These are phyloP conservation scores for Acestrorhynchus altus DNA, from an alignment of 2,797 vertebrate species.

Conservation along the genomic window DNA sequence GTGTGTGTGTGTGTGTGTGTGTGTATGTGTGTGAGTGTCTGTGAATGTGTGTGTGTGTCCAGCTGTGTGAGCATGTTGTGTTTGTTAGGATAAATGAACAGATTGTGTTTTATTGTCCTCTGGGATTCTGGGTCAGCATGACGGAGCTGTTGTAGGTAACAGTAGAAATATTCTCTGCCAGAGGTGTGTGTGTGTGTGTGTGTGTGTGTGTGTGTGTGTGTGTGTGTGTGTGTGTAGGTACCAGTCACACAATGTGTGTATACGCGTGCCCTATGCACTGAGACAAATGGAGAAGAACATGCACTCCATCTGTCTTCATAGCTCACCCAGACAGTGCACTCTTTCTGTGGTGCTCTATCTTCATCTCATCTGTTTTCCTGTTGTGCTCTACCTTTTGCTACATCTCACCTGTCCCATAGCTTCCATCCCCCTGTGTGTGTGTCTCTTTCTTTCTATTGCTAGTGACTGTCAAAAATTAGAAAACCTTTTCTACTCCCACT, in stretches of 20 bases:
- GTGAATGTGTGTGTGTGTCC: not conserved
- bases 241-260: not conserved
- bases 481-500: not conserved
- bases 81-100: not conserved
- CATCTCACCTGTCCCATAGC: not conserved
- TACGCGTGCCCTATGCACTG: conserved; percentile 2
- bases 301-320: conserved; percentile 45
- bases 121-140: conserved; percentile 35
- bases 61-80: not conserved
- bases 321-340: conserved; percentile 10
- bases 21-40: not conserved
- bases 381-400: not conserved
- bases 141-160: not conserved
- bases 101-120: not conserved
- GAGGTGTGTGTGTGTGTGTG: conserved; percentile 2
- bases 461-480: too few relatives aligned
- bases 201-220: conserved; percentile 25
- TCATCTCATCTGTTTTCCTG: conserved; percentile 20
- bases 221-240: conserved; percentile 3
- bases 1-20: not conserved
- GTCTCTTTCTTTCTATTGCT: too few relatives aligned
- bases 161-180: not conserved
- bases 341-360: not conserved
- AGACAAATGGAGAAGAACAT: conserved; percentile 37
- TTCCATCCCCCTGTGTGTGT: not conserved